Percentiles rank a stretch among this genome's conserved stretches.
Conservation (phyloP, 2,888 invertebrate species). For the Papilio gigon region DNA sequence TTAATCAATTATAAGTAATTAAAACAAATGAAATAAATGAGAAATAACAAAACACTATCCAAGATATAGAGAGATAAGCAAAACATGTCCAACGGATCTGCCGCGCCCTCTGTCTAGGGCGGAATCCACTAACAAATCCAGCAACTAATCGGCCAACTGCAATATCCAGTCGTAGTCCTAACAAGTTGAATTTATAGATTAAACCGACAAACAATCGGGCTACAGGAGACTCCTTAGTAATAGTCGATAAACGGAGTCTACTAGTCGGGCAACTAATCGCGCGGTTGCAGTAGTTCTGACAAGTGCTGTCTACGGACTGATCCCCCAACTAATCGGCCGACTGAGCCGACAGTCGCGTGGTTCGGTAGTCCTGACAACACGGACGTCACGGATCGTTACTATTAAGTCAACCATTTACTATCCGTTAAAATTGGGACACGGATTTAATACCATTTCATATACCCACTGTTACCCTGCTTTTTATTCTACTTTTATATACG, state of each 20-base stretch:
- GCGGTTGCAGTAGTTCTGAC: conserved; percentile 11
- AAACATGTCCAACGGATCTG: conserved; percentile 41
- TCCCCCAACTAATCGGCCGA: conserved; percentile 43
- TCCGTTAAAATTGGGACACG: conserved; percentile 8
- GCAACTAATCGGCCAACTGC: conserved; percentile 44
- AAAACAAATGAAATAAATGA: conserved; percentile 30
- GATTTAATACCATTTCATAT: not conserved
- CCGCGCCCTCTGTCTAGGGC: conserved; percentile 53
- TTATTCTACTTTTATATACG: not conserved
- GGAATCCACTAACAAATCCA: conserved; percentile 25
- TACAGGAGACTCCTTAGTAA: too few relatives aligned
- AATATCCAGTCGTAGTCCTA: conserved; percentile 9
- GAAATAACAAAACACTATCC: conserved; percentile 51
- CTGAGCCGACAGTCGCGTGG: conserved; percentile 27
- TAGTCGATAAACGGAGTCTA: too few relatives aligned
- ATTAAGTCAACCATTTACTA: conserved; percentile 11
- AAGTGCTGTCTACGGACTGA: not conserved
- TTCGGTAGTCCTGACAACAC: conserved; percentile 11
- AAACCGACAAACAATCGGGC: too few relatives aligned
- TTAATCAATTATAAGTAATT: not conserved
- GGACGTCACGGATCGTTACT: conserved; percentile 30
- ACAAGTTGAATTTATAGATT: too few relatives aligned
- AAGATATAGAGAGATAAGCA: conserved; percentile 53
- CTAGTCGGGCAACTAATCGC: conserved; percentile 43
- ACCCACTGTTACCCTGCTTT: not conserved